These are phyloP conservation scores for Characodon lateralis DNA, from an alignment of 2,797 vertebrate genomes.

Conservation along the genomic window DNA sequence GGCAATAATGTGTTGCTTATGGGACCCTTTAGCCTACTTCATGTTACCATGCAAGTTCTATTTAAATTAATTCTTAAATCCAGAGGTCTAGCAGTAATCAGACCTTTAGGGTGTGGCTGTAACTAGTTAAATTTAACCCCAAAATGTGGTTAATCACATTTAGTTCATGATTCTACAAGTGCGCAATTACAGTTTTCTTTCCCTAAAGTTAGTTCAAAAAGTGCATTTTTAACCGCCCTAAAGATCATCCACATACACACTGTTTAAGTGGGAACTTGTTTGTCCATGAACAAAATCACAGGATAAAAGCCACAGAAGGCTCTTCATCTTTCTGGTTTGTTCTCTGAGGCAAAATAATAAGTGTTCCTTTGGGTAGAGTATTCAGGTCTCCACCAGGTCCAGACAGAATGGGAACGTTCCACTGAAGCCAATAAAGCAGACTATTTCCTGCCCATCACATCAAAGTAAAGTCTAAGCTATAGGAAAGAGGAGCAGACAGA, in stretches of 20 bases:
- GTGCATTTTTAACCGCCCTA: slow-evolving; percentile 15
- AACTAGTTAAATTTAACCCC: background rate
- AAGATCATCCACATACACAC: slow-evolving; percentile 44
- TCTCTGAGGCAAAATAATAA: slow-evolving; percentile 70
- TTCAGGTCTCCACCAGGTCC: slow-evolving; percentile 67
- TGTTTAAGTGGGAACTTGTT: slow-evolving; percentile 55
- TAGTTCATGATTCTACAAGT: background rate
- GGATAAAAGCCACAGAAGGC: slow-evolving; percentile 71
- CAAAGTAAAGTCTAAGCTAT: slow-evolving; percentile 73
- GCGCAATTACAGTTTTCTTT: background rate
- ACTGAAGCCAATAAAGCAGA: slow-evolving; percentile 78
- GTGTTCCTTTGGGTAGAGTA: slow-evolving; percentile 69
- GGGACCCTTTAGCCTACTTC: background rate
- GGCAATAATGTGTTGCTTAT: background rate
- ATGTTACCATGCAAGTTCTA: background rate
- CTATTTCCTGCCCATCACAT: slow-evolving; percentile 78
- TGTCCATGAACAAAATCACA: slow-evolving; percentile 57
- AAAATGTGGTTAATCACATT: background rate
- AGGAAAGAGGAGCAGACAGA: slow-evolving; percentile 44
- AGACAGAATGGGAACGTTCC: slow-evolving; percentile 73
- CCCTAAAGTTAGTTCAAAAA: background rate
- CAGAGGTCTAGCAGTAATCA: background rate
- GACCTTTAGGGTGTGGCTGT: background rate
- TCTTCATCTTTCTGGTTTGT: slow-evolving; percentile 54
- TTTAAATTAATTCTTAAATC: background rate